These are phyloP conservation scores for Bolinopsis microptera DNA, from an alignment of 37 sponge, comb jelly and placozoan genomes.

Conservation along the genomic window DNA sequence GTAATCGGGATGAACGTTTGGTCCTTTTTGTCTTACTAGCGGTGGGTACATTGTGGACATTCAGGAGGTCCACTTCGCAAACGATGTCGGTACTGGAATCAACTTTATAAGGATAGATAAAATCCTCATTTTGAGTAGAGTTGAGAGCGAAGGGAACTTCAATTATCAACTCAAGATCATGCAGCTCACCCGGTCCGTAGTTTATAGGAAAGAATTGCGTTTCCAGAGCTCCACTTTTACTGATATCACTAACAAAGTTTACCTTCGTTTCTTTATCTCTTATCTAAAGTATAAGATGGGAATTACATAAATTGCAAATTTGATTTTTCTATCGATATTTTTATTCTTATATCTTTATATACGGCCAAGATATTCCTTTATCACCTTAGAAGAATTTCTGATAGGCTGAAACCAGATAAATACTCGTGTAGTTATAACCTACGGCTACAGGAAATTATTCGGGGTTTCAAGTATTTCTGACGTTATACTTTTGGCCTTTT, in stretches of 20 bases:
- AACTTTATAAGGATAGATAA: conserved; percentile 51
- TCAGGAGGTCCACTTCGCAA: neutral
- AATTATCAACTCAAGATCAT: neutral
- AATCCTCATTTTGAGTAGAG: neutral
- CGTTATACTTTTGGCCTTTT: too few relatives aligned
- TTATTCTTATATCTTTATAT: too few relatives aligned
- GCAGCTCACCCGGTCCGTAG: conserved; percentile 25
- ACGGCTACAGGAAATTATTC: too few relatives aligned
- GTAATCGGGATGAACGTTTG: neutral
- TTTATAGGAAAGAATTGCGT: neutral
- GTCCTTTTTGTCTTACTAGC: neutral
- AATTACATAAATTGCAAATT: too few relatives aligned
- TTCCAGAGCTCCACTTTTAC: neutral
- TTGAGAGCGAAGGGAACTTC: conserved; percentile 26
- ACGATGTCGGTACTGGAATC: neutral
- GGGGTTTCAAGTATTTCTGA: too few relatives aligned
- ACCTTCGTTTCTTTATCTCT: neutral
- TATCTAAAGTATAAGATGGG: neutral
- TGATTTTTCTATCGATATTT: too few relatives aligned
- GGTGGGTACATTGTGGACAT: neutral
- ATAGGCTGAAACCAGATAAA: too few relatives aligned
- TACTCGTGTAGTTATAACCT: too few relatives aligned
- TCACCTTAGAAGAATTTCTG: too few relatives aligned
- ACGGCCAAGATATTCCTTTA: too few relatives aligned
- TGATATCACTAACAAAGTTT: neutral